phyloP scores from a whole-genome alignment of 1,140 invertebrate species.

The Asbolus verrucosus region DNA sequence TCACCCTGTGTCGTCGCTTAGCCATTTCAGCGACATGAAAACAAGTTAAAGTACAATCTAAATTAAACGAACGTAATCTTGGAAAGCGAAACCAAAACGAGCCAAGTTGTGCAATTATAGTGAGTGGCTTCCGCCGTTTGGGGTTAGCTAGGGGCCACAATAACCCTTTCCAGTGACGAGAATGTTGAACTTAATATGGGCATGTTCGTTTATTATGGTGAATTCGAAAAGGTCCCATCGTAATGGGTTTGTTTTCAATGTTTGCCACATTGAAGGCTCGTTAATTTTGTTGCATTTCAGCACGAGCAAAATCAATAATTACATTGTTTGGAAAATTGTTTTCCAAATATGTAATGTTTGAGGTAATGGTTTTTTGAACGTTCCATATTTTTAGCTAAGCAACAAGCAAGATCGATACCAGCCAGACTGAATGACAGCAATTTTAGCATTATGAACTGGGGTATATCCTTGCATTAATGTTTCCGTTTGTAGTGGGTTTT shows the following conservation, averaged over 20 bases:
- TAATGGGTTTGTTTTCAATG: no score
- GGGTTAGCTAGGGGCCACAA: slow-evolving; percentile 15
- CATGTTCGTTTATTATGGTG: not conserved
- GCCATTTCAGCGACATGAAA: not conserved
- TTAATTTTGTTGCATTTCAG: no score
- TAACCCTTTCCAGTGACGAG: slow-evolving; percentile 20
- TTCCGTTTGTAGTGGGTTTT: no score
- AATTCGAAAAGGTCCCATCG: not conserved
- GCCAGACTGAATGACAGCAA: not conserved
- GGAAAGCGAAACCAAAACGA: slow-evolving; percentile 35
- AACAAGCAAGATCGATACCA: slow-evolving; percentile 9
- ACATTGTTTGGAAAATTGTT: no score
- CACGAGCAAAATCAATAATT: no score
- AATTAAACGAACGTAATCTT: slow-evolving; percentile 36
- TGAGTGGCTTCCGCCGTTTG: slow-evolving; percentile 40
- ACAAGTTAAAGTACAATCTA: slow-evolving; percentile 28
- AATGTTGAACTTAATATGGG: not conserved
- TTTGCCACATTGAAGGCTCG: no score
- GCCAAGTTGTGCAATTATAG: slow-evolving; percentile 41
- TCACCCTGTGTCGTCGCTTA: not conserved
- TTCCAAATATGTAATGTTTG: not conserved
- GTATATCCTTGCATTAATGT: not conserved
- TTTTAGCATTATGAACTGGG: no score
- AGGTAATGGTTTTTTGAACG: slow-evolving; percentile 5
- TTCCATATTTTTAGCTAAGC: slow-evolving; percentile 4